These are phyloP conservation scores for Syndactyla subalaris DNA, from an alignment of 2,797 vertebrate species.

Conservation along the genomic window DNA sequence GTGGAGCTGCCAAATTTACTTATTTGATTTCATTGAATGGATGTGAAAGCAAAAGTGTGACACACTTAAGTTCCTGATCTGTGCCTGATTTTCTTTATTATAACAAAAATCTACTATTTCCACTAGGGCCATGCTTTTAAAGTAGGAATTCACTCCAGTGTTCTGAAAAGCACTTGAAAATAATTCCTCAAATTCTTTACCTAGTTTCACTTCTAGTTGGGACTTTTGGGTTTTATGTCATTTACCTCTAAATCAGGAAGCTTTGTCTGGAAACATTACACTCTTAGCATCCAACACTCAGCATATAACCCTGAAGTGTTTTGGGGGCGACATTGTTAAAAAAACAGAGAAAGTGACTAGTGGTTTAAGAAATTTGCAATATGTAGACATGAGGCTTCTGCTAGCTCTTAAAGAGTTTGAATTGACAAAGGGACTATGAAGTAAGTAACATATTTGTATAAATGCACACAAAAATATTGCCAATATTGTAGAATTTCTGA, in stretches of 20 bases:
- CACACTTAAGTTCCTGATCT: background rate
- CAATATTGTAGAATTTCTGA: background rate
- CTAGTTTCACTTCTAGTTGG: background rate
- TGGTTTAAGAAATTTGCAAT: background rate
- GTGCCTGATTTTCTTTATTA: background rate
- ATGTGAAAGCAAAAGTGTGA: background rate
- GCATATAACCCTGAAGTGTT: background rate
- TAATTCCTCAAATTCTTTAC: background rate
- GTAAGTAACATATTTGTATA: background rate
- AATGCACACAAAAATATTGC: background rate
- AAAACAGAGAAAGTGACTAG: background rate
- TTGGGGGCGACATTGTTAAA: background rate
- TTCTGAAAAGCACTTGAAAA: background rate
- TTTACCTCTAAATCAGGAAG: background rate
- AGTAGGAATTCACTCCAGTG: background rate
- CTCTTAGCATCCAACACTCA: background rate
- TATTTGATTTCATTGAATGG: background rate
- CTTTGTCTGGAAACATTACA: background rate
- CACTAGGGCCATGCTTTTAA: background rate
- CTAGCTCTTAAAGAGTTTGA: background rate
- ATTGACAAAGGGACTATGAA: background rate
- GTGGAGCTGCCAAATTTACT: background rate
- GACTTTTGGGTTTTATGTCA: background rate
- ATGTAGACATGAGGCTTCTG: background rate
- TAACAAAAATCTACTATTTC: background rate